Evolutionary conservation across 2,797 vertebrate species (phyloP), one percentile per base, ranked within the genome.

Genomic region (Phoxinus dragarum): DNA sequence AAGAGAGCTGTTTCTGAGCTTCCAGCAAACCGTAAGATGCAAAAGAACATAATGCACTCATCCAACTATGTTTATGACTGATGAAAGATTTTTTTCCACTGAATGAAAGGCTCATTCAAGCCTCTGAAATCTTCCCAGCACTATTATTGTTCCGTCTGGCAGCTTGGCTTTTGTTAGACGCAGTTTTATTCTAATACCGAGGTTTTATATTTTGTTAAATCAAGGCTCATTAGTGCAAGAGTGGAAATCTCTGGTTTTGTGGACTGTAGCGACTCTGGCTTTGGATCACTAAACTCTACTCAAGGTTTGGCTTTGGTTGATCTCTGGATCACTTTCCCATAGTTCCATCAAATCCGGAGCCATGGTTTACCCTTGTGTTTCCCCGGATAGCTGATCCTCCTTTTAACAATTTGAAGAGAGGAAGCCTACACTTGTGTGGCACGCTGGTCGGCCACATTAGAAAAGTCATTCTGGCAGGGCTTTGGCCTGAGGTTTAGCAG

Each of bases 211-310:
- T 68, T 84, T 86, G 89, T 82, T 84, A 80, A 87, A 86, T 85
- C 47, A 88, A 89, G 84, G 67, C 73, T 85, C 64, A 79, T 90
- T 85, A 89, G 87, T 21, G 72, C 40, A 84, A 27, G 81, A 90
- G 86, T 38, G 44, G 88, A 91, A 92, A 89, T 89, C 85, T 93
- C 72, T 90, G 90, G 90, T 94, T 94, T 93, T 91, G 89, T 80
- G 87, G 92, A 92, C 91, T 91, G 93, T 94, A 92, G 92, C 88
- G 90, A 91, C 86, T 84, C 85, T 93, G 92, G 91, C 92, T 91
- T 78, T 84, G 88, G 88, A 90, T 72, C 54, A 2, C 74, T 69
- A 42, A 6, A 86, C 34, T 80, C 77, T 86, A 71, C 91, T 92
- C 86, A 31, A 54, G 76, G 64, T 91, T 91, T 92, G 91, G 92